phyloP scores from a whole-genome alignment of 2,888 invertebrate species.

The Machimus atricapillus region DNA sequence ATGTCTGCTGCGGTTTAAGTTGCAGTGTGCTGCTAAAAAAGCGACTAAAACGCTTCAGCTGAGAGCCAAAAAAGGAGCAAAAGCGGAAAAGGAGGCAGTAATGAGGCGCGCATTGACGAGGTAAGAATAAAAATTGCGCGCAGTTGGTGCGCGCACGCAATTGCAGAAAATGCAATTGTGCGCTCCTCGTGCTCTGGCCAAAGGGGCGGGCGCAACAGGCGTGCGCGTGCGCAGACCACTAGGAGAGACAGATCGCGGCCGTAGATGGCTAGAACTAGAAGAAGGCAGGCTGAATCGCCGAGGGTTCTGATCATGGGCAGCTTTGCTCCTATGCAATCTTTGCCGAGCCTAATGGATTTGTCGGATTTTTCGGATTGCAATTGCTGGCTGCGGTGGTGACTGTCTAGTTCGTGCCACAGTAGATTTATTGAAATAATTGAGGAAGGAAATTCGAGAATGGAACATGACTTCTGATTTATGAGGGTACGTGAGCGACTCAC shows the following conservation, averaged over 20 bases:
- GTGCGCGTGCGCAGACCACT: background rate
- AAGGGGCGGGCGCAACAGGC: background rate
- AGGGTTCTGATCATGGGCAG: background rate
- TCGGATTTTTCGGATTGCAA: background rate
- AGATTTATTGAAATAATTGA: background rate
- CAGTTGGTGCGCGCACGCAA: background rate
- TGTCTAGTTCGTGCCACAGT: background rate
- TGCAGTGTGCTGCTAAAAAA: background rate
- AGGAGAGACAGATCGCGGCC: background rate
- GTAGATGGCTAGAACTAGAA: background rate
- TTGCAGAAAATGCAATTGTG: constrained; percentile 9
- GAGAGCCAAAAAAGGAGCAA: background rate
- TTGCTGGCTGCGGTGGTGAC: background rate
- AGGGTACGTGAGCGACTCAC: background rate
- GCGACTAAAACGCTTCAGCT: constrained; percentile 1
- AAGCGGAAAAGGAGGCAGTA: background rate
- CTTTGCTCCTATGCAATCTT: background rate
- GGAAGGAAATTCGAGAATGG: background rate
- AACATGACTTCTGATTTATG: background rate
- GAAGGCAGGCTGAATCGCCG: background rate
- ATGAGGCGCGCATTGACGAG: constrained; percentile 13
- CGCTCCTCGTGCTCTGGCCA: background rate
- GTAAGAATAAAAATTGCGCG: constrained; percentile 22
- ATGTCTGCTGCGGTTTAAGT: constrained; percentile 28
- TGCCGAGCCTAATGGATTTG: background rate